Evolutionary conservation across 2,797 vertebrate genomes (phyloP), one percentile per base, ranked within the genome.

Genomic region (Telmatherina bonti): DNA sequence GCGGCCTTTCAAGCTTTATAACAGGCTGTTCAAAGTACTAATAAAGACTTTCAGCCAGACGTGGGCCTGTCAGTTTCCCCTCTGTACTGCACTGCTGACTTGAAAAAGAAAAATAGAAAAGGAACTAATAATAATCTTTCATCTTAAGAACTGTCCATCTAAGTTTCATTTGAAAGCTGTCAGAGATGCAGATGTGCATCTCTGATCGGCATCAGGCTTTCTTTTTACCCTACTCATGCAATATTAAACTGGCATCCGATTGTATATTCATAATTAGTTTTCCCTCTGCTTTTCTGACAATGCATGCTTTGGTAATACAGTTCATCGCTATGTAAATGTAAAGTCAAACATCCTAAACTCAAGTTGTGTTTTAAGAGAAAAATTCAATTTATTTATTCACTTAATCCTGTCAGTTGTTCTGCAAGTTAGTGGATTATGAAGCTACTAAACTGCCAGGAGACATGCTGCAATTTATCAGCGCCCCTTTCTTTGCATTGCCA

Each of bases 1-100:
- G 18, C 52, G 13, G 13, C 51, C 38, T 55, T 57, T 53, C 18
- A 9, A 53, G 79, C 73, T 79, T 81, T 72, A 54, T 77, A 81
- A 75, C 72, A 75, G 75, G 68, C 61, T 66, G 67, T 62, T 58
- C 13, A 2, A 51, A 10, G 53, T 57, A 65, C 45, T 68, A 33
- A 62, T 31, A 53, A 62, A 31, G 36, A 20, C 60, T 38, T 26
- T 63, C 10, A 47, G 47, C 57, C 65, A 51, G 41, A 72, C 33
- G 29, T 26, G 12, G 11, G 33, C 30, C 64, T 67, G 55, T 72
- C 74, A 38, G 31, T 60, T 27, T 27, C 24, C n/a, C n/a, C 33
- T 24, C 5, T 49, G 47, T 52, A 64, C 63, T 30, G 12, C 70
- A 55, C 10, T 27, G 13, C 35, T 57, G 65, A 68, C 24, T 18